phyloP scores from a whole-genome alignment of 64 coral and sea anemone genomes.

The Montipora sp. region DNA sequence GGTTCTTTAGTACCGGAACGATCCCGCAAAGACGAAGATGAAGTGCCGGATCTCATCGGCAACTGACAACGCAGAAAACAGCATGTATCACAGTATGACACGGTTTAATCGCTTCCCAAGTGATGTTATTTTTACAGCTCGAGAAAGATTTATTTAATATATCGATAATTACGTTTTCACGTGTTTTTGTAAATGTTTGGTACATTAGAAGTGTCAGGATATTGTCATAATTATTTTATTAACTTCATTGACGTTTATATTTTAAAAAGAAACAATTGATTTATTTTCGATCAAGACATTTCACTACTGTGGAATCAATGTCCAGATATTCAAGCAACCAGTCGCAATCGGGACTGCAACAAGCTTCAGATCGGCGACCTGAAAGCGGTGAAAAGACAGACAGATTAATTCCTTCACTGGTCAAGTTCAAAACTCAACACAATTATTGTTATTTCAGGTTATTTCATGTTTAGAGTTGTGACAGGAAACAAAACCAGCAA shows the following conservation, averaged over 20 bases:
- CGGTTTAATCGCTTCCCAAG: not conserved
- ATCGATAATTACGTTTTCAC: not conserved
- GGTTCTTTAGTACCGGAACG: no score
- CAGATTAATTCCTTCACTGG: no score
- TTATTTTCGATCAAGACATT: slow-evolving; percentile 91
- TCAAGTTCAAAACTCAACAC: no score
- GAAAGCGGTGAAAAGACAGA: slow-evolving; percentile 11
- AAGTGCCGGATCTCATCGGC: no score
- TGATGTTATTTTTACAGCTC: slow-evolving; percentile 35
- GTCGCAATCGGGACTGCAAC: slow-evolving; percentile 89
- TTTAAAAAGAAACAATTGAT: not conserved
- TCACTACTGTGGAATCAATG: slow-evolving; percentile 86
- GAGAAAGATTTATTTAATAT: not conserved
- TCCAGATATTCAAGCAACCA: slow-evolving; percentile 89
- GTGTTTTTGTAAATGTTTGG: not conserved
- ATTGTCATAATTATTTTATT: not conserved
- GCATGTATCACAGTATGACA: not conserved
- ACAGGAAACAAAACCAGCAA: no score
- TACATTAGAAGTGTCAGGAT: not conserved
- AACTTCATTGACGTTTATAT: not conserved
- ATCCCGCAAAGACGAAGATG: no score
- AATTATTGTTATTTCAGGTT: no score
- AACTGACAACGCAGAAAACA: not conserved
- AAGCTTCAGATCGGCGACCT: slow-evolving; percentile 45
- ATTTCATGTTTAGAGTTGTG: no score